Conservation (phyloP, 2,797 vertebrate genomes). For the Pseudomugil tenellus region DNA sequence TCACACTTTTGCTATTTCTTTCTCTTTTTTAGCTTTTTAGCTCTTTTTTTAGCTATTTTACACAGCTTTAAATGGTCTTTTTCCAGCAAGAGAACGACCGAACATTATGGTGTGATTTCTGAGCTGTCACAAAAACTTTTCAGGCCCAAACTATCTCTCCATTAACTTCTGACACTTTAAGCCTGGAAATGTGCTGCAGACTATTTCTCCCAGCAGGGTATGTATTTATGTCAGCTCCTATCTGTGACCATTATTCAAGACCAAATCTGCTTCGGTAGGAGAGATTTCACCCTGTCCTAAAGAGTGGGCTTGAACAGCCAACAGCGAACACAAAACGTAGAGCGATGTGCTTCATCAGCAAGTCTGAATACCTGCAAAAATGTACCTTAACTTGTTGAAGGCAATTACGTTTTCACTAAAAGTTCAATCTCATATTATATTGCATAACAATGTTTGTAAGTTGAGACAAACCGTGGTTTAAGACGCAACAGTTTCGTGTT, state of each 20-base stretch:
- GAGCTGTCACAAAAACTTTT: conserved; percentile 31
- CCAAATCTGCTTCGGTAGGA: conserved; percentile 58
- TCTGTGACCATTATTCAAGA: conserved; percentile 55
- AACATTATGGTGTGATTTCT: conserved; percentile 20
- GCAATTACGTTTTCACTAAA: conserved; percentile 17
- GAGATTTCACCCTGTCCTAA: conserved; percentile 37
- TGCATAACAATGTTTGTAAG: conserved; percentile 38
- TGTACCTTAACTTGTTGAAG: conserved; percentile 26
- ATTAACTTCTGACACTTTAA: conserved; percentile 37
- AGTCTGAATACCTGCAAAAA: conserved; percentile 49
- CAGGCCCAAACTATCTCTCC: conserved; percentile 22
- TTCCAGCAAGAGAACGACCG: conserved; percentile 9
- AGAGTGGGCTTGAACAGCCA: conserved; percentile 53
- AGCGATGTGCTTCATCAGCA: conserved; percentile 67
- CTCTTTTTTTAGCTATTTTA: conserved; percentile 12
- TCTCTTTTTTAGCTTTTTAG: background rate
- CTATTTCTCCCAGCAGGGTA: conserved; percentile 30
- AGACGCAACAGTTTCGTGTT: background rate
- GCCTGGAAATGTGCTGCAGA: conserved; percentile 34
- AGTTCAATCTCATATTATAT: conserved; percentile 45
- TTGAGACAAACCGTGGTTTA: conserved; percentile 10
- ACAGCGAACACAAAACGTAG: conserved; percentile 32
- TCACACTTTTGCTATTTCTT: conserved; percentile 5
- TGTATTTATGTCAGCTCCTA: conserved; percentile 38
- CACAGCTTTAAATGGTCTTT: conserved; percentile 4